Evolutionary conservation across 2,797 vertebrate genomes (phyloP).

Genomic region (Muraenolepis orangiensis): DNA sequence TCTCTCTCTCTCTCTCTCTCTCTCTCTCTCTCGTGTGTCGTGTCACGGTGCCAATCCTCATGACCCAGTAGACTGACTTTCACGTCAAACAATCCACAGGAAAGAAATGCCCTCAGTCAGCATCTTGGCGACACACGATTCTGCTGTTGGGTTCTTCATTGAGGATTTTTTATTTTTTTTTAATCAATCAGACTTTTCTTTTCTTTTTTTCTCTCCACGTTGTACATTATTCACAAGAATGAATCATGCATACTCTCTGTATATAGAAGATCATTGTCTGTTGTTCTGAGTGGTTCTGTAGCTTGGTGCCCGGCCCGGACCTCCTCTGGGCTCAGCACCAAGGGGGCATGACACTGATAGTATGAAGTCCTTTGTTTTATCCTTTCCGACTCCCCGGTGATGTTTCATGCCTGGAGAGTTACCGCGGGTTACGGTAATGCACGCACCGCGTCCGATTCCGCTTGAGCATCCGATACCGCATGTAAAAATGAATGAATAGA

Average conservation of each 20-base stretch:
- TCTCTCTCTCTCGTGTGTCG: neutral
- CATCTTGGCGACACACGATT: neutral
- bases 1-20: neutral
- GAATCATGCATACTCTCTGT: neutral
- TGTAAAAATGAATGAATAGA: neutral
- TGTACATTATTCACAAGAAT: neutral
- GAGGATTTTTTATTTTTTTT: neutral
- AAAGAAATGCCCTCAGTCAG: neutral
- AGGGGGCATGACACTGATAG: constrained; percentile 29
- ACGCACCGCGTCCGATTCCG: neutral
- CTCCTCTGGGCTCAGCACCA: constrained; percentile 24
- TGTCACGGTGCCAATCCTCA: neutral
- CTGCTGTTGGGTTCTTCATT: neutral
- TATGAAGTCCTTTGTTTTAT: constrained; percentile 34
- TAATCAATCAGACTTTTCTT: neutral
- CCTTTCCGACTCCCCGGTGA: neutral
- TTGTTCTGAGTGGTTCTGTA: constrained; percentile 41
- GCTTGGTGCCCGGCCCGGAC: constrained; percentile 52
- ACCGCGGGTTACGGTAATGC: neutral
- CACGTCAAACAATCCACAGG: neutral
- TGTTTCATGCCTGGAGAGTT: neutral
- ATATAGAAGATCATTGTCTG: constrained; percentile 55
- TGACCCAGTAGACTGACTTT: neutral
- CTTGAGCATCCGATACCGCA: neutral
- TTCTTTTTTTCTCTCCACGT: neutral